Evolutionary conservation across 2,113 vertebrate species (phyloP), one percentile per base, ranked within the genome.

Genomic region (Seriola quinqueradiata): DNA sequence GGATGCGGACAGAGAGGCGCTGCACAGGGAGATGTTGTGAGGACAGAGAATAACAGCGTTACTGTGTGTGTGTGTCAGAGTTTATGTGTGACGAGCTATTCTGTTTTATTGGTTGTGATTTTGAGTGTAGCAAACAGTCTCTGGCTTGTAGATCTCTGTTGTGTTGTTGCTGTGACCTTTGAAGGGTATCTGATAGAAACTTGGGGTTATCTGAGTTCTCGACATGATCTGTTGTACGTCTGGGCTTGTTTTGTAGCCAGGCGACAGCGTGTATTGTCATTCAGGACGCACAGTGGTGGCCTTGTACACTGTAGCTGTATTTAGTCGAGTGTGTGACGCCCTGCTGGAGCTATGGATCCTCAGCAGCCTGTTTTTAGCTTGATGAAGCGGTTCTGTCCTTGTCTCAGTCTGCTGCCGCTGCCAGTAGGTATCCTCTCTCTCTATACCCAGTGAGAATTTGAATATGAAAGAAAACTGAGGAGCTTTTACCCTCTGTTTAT

Each of bases 341-440:
- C 63, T 70, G 52, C 61, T 80, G 92, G 90, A 82, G 76, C 69
- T 70, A 96, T 96, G 95, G 95, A 95, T 93, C 90, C 87, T 79
- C 90, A 93, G 79, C 86, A 94, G 83, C 89, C 66, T 87, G 89
- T 95, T 87, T 93, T 90, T 91, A 90, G 74, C 93, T 93, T 96
- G 92, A 96, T 97, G 97, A 97, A 96, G 92, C 93, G 94, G 83
- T 93, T 97, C 92, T 97, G 96, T 88, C 90, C 96, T 59, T 98
- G 97, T 89, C 87, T 96, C 50, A 92, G 95, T 87, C 72, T 94
- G 90, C 96, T 96, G 61, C 92, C 90, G 0, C 86, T 91, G 28
- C 79, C 94, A 95, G 96, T 98, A 96, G 57, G 97, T 96, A 87
- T 89, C 77, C 16, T 42, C 48, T 73, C 40, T 84, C 40, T 84